Base-by-base conservation (phyloP, 2,888 invertebrate genomes). In the Nephrotoma appendiculata region DNA sequence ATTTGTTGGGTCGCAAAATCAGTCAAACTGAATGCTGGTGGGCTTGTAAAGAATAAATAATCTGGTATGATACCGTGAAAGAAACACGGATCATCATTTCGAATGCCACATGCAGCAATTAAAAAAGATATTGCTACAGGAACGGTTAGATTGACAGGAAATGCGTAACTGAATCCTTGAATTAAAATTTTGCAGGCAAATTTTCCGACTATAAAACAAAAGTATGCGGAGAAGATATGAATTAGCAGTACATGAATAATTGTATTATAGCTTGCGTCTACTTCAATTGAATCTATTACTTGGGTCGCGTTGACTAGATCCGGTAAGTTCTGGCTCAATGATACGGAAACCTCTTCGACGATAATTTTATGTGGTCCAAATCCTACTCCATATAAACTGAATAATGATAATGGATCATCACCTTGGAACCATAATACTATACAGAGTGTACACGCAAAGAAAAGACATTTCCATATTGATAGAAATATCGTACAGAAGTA, bases 151-250 rank as follows among this genome's bases (percentile, higher is more conserved):
- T 97, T 97, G 6, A 99, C 96, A 0, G 99, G 99, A 89, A 99
- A 97, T 0, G 99, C 98, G 90, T 98, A 99, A 90, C 98, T 98
- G 93, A 98, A 98, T 41, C 98, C 96, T 93, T 99, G 99, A 88
- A 99, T 98, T 89, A 98, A 94, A 89, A 98, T 98, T 92, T 98
- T 98, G 92, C 98, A 98, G 3, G 98, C 98, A 89, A 98, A 98
- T 92, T 98, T 98, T 88, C 97, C 98, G 89, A 98, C 97, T 88
- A 98, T 96, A 90, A 98, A 98, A 89, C 97, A 97, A 86, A 98
- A 92, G 90, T 98, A 97, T 5, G 97, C 95, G 1, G 96, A 95
- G 86, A 95, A 92, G 86, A 98, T 93, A 92, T 98, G 98, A 57
- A 98, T 94, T 7, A 97, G 91, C 86, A 97, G 91, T 0, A 97